Conservation (phyloP, 2,797 vertebrate species). For the Nannoperca australis region DNA sequence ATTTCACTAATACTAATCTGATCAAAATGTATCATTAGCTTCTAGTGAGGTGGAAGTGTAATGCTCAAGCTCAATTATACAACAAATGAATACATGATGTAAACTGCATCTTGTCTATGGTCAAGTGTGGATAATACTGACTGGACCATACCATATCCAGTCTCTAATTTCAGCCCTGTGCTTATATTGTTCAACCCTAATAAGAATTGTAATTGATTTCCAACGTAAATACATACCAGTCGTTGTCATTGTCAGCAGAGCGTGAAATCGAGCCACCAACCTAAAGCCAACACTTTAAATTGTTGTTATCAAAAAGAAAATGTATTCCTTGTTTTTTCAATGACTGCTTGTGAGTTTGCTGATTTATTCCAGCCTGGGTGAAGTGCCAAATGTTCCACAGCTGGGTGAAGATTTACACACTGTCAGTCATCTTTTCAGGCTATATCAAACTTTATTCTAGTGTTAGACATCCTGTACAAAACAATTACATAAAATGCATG, state of each 20-base stretch:
- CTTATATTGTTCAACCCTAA: neutral
- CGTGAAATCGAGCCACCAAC: neutral
- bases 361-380: conserved; percentile 37
- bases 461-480: neutral
- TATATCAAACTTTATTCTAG: neutral
- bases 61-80: neutral
- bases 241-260: neutral
- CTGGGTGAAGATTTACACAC: conserved; percentile 27
- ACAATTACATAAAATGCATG: neutral
- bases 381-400: neutral
- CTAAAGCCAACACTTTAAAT: neutral
- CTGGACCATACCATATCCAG: neutral
- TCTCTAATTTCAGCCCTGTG: neutral
- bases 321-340: neutral
- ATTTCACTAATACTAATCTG: neutral
- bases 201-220: neutral
- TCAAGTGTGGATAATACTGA: no score
- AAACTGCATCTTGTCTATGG: neutral
- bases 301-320: neutral
- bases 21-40: neutral
- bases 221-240: neutral
- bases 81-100: neutral
- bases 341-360: conserved; percentile 10
- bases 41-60: neutral
- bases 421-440: conserved; percentile 32